A percentile compares a stretch with the other conserved stretches of the same genome.
Conservation (phyloP, 2,797 vertebrate genomes). For the Heteromormyrus szaboi region DNA sequence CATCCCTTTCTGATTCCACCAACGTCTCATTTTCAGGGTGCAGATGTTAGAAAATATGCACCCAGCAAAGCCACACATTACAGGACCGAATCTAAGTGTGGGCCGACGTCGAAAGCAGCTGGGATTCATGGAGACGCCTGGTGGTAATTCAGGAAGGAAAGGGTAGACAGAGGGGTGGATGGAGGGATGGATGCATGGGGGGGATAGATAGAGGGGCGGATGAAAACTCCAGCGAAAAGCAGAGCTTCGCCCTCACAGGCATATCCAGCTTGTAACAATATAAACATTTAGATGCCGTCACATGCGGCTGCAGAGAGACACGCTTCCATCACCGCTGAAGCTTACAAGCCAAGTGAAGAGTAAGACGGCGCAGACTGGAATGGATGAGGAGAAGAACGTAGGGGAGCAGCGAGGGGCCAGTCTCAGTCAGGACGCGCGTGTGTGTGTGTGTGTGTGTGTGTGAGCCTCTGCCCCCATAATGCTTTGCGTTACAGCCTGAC, state of each 20-base stretch:
- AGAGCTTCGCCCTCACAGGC: not conserved
- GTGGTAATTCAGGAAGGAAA: not conserved
- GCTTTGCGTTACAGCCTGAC: constrained; percentile 34
- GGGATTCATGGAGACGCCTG: not conserved
- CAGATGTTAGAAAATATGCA: not conserved
- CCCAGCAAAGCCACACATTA: not conserved
- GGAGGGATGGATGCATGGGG: not conserved
- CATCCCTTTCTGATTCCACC: not conserved
- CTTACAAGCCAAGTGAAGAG: not conserved
- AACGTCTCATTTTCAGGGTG: not conserved
- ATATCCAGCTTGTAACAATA: constrained; percentile 29
- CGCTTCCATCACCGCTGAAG: constrained; percentile 3
- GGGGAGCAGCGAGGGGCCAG: constrained; percentile 3
- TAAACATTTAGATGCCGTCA: constrained; percentile 49
- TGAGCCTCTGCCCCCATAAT: not conserved
- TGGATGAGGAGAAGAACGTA: not conserved
- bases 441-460: constrained; percentile 26
- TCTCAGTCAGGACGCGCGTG: constrained; percentile 32
- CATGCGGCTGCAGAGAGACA: constrained; percentile 36
- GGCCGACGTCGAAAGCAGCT: not conserved
- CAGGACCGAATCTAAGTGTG: not conserved
- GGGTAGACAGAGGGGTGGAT: not conserved
- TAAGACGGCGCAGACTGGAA: constrained; percentile 4
- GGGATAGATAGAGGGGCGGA: not conserved
- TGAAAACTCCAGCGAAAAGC: not conserved